Evolutionary conservation across 2,888 invertebrate genomes (phyloP).

Genomic region (Trachelus tabidus): DNA sequence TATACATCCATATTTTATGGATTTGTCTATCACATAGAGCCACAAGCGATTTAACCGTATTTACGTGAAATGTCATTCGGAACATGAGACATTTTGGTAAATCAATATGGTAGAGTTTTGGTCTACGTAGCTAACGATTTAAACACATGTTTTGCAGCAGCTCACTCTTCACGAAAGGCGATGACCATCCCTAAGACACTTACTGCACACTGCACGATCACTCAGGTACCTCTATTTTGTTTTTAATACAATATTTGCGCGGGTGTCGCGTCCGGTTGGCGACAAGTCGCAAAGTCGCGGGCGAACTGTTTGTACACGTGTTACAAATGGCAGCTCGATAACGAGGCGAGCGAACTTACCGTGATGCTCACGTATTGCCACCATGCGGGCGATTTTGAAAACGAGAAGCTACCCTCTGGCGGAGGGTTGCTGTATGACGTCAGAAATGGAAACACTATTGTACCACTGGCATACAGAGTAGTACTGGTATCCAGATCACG

Average conservation of each 20-base stretch:
- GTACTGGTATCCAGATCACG: neutral
- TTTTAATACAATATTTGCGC: neutral
- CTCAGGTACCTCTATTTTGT: constrained; percentile 21
- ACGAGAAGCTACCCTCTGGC: constrained; percentile 7
- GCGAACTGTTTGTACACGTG: constrained; percentile 47
- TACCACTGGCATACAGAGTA: neutral
- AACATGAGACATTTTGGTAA: neutral
- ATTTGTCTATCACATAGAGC: neutral
- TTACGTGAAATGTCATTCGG: neutral
- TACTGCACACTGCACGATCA: constrained; percentile 7
- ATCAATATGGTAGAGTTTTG: constrained; percentile 1
- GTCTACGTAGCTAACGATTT: neutral
- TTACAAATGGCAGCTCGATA: constrained; percentile 30
- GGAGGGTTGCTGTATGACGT: neutral
- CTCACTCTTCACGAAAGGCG: neutral
- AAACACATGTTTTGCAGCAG: neutral
- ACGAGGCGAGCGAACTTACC: constrained; percentile 26
- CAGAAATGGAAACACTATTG: neutral
- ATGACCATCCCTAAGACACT: neutral
- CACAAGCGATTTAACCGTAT: neutral
- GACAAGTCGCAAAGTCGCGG: constrained; percentile 39
- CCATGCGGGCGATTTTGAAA: constrained; percentile 18
- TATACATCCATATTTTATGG: neutral
- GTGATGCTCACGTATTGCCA: constrained; percentile 24
- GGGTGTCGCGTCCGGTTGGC: neutral